Percentiles rank a stretch among this genome's conserved stretches.
These are phyloP conservation scores for Laticauda laticaudata DNA, from an alignment of 2,113 vertebrate genomes.

Conservation along the genomic window DNA sequence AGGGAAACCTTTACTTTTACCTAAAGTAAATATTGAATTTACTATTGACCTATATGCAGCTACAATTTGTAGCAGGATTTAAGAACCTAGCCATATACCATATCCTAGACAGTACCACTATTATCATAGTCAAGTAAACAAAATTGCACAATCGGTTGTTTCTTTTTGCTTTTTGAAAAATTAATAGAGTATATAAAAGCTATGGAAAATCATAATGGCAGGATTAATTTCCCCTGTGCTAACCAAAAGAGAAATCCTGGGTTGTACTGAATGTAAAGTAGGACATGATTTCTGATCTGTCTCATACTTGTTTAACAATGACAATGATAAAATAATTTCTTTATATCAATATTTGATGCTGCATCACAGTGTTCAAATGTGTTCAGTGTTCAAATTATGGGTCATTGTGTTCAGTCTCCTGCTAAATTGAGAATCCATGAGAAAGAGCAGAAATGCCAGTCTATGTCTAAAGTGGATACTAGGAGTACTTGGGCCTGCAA, in stretches of 20 bases:
- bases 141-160: background rate
- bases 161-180: background rate
- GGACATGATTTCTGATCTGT: background rate
- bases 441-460: background rate
- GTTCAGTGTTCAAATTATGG: background rate
- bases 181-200: background rate
- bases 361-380: background rate
- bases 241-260: background rate
- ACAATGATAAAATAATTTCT: background rate
- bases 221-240: background rate
- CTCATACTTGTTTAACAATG: background rate
- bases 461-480: background rate
- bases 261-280: background rate
- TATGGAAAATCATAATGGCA: background rate
- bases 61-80: background rate
- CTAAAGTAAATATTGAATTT: background rate
- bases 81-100: background rate
- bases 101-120: background rate
- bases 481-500: background rate
- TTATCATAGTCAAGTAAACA: background rate
- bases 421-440: background rate
- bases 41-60: background rate
- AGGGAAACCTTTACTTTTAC: too few species aligned
- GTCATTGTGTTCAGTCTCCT: background rate
- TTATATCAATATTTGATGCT: background rate